Percentiles rank a stretch among this genome's conserved stretches.
These are phyloP conservation scores for Atta cephalotes DNA, from an alignment of 1,140 invertebrate species.

Conservation along the genomic window DNA sequence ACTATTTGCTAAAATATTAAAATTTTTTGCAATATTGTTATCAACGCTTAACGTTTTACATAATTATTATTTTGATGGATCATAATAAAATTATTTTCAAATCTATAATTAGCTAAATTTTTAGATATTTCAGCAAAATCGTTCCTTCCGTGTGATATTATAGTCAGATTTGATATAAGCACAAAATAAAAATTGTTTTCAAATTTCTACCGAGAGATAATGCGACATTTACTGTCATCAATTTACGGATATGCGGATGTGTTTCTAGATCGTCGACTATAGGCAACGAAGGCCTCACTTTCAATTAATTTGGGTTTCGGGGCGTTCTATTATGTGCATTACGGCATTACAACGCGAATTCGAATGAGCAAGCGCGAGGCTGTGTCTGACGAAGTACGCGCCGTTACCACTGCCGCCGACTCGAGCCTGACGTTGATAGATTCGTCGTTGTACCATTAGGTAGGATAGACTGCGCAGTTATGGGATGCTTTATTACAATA, in stretches of 20 bases:
- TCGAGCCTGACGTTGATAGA: conserved; percentile 71
- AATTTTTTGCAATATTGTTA: no score
- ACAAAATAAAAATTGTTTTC: not conserved
- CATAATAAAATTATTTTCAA: no score
- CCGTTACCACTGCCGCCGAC: conserved; percentile 74
- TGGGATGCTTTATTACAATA: conserved; percentile 73
- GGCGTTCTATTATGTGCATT: conserved; percentile 31
- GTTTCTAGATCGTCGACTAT: not conserved
- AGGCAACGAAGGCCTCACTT: not conserved
- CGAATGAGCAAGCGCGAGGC: conserved; percentile 19
- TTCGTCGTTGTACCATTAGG: conserved; percentile 69
- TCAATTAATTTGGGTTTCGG: conserved; percentile 39
- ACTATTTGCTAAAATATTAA: no score
- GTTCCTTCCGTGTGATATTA: no score
- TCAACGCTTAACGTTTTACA: no score
- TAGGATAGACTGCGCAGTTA: conserved; percentile 71
- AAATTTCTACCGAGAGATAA: not conserved
- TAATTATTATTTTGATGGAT: no score
- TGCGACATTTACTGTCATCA: not conserved
- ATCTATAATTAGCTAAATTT: no score
- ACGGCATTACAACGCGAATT: conserved; percentile 41
- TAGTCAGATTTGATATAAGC: not conserved
- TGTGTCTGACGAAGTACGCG: conserved; percentile 71
- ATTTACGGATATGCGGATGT: not conserved
- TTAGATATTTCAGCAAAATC: no score